These are phyloP conservation scores for Lepilemur ruficaudatus DNA, from an alignment of 2,797 vertebrate species.

Conservation along the genomic window DNA sequence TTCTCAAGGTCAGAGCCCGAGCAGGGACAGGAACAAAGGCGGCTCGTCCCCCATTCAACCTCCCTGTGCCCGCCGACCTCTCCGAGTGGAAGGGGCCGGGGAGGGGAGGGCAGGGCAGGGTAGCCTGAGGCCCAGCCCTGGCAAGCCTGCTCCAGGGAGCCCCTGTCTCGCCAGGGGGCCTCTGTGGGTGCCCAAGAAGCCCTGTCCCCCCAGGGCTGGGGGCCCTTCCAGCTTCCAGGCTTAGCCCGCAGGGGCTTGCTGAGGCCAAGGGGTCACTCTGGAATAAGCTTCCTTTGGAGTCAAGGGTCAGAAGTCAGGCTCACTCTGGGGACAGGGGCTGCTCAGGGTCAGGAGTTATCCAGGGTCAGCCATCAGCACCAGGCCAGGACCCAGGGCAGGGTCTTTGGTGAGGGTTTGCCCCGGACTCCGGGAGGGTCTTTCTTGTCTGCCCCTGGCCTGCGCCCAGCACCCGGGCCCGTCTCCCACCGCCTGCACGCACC, in stretches of 20 bases:
- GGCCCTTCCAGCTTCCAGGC: not conserved
- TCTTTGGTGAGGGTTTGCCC: not conserved
- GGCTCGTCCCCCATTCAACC: slow-evolving; percentile 51
- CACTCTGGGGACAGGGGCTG: not conserved
- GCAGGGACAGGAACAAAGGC: slow-evolving; percentile 78
- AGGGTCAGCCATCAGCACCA: not conserved
- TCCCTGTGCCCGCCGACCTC: not conserved
- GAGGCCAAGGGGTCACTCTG: not conserved
- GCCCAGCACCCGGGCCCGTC: not conserved
- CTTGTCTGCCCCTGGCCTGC: not conserved
- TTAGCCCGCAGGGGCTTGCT: not conserved
- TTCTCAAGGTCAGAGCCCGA: slow-evolving; percentile 75
- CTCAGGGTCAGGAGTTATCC: not conserved
- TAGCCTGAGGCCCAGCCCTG: not conserved
- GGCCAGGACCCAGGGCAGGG: too few species aligned
- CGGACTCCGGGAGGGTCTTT: not conserved
- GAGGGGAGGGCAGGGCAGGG: not conserved
- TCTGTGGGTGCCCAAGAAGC: too few species aligned
- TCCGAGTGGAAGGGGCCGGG: not conserved
- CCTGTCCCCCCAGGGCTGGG: not conserved
- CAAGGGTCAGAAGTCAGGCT: not conserved
- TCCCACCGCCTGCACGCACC: not conserved
- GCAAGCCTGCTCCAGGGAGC: not conserved
- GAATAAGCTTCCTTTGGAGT: not conserved
- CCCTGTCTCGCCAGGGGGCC: not conserved